Base-by-base conservation (phyloP, 2,113 vertebrate species). In the Willisornis vidua region DNA sequence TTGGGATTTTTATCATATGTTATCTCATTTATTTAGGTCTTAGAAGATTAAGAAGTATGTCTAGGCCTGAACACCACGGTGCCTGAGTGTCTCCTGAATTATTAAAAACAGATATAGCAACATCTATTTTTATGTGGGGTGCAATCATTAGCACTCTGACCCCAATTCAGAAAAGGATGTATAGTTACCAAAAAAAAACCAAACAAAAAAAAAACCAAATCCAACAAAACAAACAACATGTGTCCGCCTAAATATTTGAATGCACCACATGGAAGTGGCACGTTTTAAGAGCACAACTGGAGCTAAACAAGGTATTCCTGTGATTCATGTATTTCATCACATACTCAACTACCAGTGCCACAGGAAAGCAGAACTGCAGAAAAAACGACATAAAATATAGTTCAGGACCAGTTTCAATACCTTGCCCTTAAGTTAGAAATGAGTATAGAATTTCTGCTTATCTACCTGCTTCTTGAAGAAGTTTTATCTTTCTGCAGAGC, bases 11-110 rank as follows among this genome's bases (percentile, higher is more conserved):
- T 93, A 67, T 92, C 79, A 57, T 58, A 80, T 57, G 31, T 76
- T 87, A 28, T 95, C 90, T 83, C 59, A 86, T 63, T 67, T 77
- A 94, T 77, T 88, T 95, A 41, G 51, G 65, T 78, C 87, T 94
- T 91, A 91, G 52, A 88, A 93, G 72, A 78, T 90, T 74, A 84
- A 61, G 55, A 84, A 94, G 12, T 83, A 83, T 80, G 65, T 92
- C 85, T 90, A 93, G 73, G 48, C 65, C 72, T 80, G 75, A 88
- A 88, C 82, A 88, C 48, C 90, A 87, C 1, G 48, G 93, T 94
- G 92, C 90, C 95, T 71, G 29, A 67, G 72, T 88, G 94, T 93
- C 95, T 97, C 91, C 51, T 85, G 83, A 95, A 67, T 90, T 91
- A 96, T 96, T 94, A 77, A 77, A 91, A 96, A 29, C 94, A 96